Conservation (phyloP, 2,888 invertebrate species). For the Drosophila atripex region DNA sequence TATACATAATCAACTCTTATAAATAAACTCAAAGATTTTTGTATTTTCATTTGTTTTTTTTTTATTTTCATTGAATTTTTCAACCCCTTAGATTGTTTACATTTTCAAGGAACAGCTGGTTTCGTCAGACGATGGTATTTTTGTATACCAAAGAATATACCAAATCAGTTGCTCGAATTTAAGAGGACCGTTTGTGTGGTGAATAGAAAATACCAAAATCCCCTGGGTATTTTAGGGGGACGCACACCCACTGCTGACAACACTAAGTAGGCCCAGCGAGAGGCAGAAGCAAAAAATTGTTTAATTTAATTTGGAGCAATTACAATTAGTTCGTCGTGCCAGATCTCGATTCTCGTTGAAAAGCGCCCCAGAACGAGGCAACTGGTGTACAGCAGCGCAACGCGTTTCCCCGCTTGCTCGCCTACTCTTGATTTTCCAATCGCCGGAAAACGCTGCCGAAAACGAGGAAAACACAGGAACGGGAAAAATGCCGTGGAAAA, state of each 20-base stretch:
- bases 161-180: neutral
- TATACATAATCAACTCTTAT: too few species aligned
- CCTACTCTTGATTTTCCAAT: slow-evolving; percentile 27
- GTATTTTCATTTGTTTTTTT: too few species aligned
- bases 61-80: too few species aligned
- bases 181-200: too few species aligned
- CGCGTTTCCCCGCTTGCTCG: slow-evolving; percentile 27
- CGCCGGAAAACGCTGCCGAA: slow-evolving; percentile 10
- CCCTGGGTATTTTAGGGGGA: too few species aligned
- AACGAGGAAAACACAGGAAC: slow-evolving; percentile 19
- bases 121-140: neutral
- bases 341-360: slow-evolving; percentile 57
- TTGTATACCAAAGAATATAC: neutral
- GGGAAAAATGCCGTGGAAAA: slow-evolving; percentile 65
- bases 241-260: neutral
- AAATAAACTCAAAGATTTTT: too few species aligned
- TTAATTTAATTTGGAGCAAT: slow-evolving; percentile 77
- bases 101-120: neutral
- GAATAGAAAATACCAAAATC: too few species aligned
- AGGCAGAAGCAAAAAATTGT: slow-evolving; percentile 48
- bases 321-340: slow-evolving; percentile 69
- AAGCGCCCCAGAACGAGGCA: slow-evolving; percentile 51
- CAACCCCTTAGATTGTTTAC: neutral
- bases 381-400: slow-evolving; percentile 59
- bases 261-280: slow-evolving; percentile 68